Conservation (phyloP, 1,140 invertebrate genomes). For the Bombus difficillimus region DNA sequence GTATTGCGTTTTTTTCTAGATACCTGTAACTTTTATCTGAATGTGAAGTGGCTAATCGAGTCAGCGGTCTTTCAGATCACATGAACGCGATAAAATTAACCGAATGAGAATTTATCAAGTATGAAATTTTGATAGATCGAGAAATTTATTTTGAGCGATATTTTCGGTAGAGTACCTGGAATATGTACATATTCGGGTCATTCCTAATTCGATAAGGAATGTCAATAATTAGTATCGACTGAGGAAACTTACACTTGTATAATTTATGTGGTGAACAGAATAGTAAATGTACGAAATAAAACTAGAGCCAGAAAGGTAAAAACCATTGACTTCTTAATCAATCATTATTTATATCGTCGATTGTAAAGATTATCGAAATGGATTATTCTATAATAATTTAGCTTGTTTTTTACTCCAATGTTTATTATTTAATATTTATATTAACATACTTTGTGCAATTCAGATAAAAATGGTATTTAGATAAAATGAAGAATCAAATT, state of each 20-base stretch:
- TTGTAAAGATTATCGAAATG: background rate
- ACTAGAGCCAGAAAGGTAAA: background rate
- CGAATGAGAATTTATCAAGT: background rate
- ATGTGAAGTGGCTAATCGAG: background rate
- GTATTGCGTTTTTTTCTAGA: background rate
- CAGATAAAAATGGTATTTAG: too few relatives aligned
- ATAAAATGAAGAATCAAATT: too few relatives aligned
- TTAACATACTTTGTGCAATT: background rate
- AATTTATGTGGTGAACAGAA: background rate
- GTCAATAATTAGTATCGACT: background rate
- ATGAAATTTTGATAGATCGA: constrained; percentile 22
- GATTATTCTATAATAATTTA: background rate
- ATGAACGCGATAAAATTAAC: constrained; percentile 17
- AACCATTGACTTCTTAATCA: background rate
- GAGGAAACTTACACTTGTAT: background rate
- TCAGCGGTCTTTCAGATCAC: background rate
- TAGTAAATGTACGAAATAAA: background rate
- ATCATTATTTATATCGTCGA: background rate
- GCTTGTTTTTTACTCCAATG: too few relatives aligned
- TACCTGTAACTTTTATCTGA: background rate
- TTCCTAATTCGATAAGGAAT: background rate
- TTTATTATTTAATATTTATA: background rate
- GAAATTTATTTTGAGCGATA: constrained; percentile 10
- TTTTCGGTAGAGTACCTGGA: background rate
- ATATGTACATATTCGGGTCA: background rate